These are phyloP conservation scores for Conus canariensis DNA, from an alignment of 2,888 invertebrate species.

Conservation along the genomic window DNA sequence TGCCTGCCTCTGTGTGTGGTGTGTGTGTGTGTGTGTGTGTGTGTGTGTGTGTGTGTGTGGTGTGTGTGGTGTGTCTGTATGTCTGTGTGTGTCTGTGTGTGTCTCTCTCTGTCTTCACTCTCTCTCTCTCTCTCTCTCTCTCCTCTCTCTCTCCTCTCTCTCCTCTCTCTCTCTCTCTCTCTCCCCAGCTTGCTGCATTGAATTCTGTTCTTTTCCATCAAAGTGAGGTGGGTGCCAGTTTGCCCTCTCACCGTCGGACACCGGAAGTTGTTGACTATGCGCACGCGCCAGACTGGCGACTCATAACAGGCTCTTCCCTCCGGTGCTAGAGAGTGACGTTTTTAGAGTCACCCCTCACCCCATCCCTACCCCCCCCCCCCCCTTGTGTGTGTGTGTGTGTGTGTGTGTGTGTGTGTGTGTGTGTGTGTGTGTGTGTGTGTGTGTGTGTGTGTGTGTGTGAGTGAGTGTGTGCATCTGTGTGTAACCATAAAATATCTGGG, in stretches of 20 bases:
- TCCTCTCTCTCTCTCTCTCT: neutral
- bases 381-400: neutral
- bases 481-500: too few relatives aligned
- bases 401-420: neutral
- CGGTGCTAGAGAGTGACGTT: slow-evolving; percentile 10
- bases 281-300: slow-evolving; percentile 47
- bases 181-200: neutral
- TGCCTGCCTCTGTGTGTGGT: too few relatives aligned
- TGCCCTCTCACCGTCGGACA: slow-evolving; percentile 37
- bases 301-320: slow-evolving; percentile 42
- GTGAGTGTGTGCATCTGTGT: neutral
- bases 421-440: too few relatives aligned
- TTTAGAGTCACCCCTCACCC: neutral
- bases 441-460: too few relatives aligned
- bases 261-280: slow-evolving; percentile 46
- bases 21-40: too few relatives aligned
- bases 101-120: too few relatives aligned
- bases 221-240: neutral
- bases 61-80: too few relatives aligned
- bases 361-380: neutral
- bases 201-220: neutral
- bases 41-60: too few relatives aligned
- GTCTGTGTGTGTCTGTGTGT: too few relatives aligned
- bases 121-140: neutral
- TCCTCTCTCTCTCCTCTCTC: neutral